A percentile compares a stretch with the other conserved stretches of the same genome.
These are phyloP conservation scores for Reticulitermes speratus DNA, from an alignment of 1,140 invertebrate species.

Conservation along the genomic window DNA sequence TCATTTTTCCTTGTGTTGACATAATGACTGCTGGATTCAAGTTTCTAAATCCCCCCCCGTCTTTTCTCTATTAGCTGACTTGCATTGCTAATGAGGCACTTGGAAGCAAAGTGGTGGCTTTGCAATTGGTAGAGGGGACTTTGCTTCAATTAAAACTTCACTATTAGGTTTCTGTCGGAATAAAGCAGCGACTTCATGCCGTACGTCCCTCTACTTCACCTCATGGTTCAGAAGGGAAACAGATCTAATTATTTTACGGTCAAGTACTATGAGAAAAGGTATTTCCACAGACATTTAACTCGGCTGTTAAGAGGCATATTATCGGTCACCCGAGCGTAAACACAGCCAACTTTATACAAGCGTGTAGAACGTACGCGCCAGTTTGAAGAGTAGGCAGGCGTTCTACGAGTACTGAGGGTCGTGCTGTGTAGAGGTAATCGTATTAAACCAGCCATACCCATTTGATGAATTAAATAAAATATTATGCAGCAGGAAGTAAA, in stretches of 20 bases:
- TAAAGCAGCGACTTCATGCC: not conserved
- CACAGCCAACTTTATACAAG: not conserved
- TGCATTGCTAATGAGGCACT: constrained; percentile 46
- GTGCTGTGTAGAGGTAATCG: not conserved
- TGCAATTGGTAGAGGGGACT: too few relatives aligned
- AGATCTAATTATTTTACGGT: constrained; percentile 6
- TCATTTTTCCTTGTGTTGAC: not conserved
- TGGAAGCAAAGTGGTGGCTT: constrained; percentile 25
- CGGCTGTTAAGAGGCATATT: not conserved
- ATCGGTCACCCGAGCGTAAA: not conserved
- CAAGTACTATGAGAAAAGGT: not conserved
- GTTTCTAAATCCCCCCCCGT: too few relatives aligned
- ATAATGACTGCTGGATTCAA: too few relatives aligned
- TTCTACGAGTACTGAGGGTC: not conserved
- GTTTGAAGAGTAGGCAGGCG: not conserved
- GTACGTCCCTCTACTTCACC: too few relatives aligned
- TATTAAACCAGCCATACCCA: not conserved
- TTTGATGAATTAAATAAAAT: not conserved
- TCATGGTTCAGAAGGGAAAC: not conserved
- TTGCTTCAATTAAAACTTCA: constrained; percentile 1
- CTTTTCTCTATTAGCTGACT: constrained; percentile 42
- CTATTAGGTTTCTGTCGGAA: not conserved
- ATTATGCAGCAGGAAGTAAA: not conserved
- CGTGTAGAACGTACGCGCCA: not conserved
- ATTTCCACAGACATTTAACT: not conserved